Evolutionary conservation across 2,888 invertebrate genomes (phyloP).

Genomic region (Mesorhabditis sp.): DNA sequence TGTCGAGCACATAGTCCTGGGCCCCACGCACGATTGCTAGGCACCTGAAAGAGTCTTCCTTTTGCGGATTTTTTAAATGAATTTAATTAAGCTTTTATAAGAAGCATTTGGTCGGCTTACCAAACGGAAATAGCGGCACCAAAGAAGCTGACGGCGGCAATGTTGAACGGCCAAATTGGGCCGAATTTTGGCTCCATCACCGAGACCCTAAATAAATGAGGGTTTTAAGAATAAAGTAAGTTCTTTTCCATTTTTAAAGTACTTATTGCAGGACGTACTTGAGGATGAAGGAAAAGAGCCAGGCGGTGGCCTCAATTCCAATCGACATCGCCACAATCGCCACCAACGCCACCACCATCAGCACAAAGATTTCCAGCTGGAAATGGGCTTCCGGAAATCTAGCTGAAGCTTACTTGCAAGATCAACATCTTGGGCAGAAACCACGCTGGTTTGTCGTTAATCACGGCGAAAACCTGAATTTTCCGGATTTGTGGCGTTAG

Average conservation of each 20-base stretch:
- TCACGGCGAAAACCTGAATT: slow-evolving; percentile 36
- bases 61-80: neutral
- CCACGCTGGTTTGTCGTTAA: slow-evolving; percentile 36
- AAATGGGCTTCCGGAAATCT: neutral
- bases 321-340: slow-evolving; percentile 51
- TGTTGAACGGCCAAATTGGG: slow-evolving; percentile 57
- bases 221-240: neutral
- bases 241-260: slow-evolving; percentile 9
- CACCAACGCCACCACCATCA: slow-evolving; percentile 41
- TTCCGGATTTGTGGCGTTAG: too few relatives aligned
- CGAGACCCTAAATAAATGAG: slow-evolving; percentile 26
- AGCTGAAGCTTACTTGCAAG: slow-evolving; percentile 24
- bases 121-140: slow-evolving; percentile 54
- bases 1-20: slow-evolving; percentile 50
- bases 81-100: too few relatives aligned
- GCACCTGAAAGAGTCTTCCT: slow-evolving; percentile 25
- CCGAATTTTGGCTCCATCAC: slow-evolving; percentile 53
- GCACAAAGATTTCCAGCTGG: slow-evolving; percentile 40
- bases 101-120: slow-evolving; percentile 18
- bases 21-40: slow-evolving; percentile 49
- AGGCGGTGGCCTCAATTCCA: slow-evolving; percentile 48
- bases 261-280: slow-evolving; percentile 23
- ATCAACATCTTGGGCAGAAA: slow-evolving; percentile 49
- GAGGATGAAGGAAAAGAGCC: slow-evolving; percentile 41
- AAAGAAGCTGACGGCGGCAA: slow-evolving; percentile 51